phyloP scores from a whole-genome alignment of 53 echinoderm and acorn worm genomes.

The Holothuria leucospilota region DNA sequence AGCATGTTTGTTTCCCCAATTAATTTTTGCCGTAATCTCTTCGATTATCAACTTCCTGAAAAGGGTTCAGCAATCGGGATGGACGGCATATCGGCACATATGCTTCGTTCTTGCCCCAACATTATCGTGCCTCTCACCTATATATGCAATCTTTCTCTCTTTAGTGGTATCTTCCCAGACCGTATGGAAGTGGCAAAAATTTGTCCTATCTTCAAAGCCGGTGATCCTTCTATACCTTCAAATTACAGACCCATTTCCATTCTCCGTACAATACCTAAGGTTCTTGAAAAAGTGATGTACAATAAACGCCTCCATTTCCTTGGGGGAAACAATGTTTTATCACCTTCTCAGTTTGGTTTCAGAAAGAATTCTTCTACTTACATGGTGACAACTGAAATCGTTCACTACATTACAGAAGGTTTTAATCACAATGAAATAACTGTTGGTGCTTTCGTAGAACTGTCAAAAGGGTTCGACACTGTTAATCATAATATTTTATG shows the following conservation, averaged over 20 bases:
- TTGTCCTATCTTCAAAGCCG: constrained; percentile 11
- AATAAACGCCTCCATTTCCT: background rate
- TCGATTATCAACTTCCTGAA: background rate
- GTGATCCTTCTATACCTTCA: constrained; percentile 6
- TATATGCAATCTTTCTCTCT: constrained; percentile 4
- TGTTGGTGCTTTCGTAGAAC: constrained; percentile 4
- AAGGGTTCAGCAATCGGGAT: background rate
- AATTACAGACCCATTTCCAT: constrained; percentile 1
- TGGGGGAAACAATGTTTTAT: too few species aligned
- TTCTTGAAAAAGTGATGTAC: background rate
- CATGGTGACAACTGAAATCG: background rate
- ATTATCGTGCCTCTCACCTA: background rate
- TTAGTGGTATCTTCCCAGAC: background rate
- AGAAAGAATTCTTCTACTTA: too few species aligned
- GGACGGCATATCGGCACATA: background rate
- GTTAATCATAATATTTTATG: background rate
- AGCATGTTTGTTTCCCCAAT: background rate
- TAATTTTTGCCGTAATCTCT: background rate
- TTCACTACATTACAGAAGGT: background rate
- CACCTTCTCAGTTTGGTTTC: too few species aligned
- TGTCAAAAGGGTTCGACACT: background rate
- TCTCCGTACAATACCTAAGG: background rate
- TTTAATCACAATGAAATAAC: background rate
- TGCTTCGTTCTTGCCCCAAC: background rate
- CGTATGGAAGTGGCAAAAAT: background rate